Percentiles rank a stretch among this genome's conserved stretches.
Conservation (phyloP, 1,140 invertebrate genomes). For the Drosophila ficusphila region DNA sequence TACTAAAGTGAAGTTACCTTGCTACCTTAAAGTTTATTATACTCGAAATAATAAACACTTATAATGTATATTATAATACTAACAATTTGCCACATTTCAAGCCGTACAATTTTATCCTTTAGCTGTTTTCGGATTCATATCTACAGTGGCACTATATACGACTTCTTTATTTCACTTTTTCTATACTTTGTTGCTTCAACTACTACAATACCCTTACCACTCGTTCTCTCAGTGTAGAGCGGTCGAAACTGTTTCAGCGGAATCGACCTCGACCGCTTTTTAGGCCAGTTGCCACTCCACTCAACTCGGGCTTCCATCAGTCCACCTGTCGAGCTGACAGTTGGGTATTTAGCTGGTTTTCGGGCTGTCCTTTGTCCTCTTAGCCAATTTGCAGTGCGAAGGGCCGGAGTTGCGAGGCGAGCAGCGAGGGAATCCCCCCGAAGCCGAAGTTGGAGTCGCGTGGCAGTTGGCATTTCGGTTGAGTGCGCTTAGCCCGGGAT, state of each 20-base stretch:
- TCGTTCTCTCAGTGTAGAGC: background rate
- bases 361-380: background rate
- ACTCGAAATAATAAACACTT: no score
- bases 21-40: no score
- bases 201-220: no score
- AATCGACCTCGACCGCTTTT: background rate
- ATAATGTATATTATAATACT: no score
- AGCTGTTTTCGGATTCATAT: no score
- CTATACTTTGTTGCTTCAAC: no score
- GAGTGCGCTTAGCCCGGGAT: background rate
- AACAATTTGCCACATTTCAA: no score
- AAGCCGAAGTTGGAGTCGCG: background rate
- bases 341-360: conserved; percentile 3
- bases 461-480: conserved; percentile 29
- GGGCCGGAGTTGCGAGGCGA: background rate
- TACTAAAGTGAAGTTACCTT: no score
- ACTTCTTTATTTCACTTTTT: no score
- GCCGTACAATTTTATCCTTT: no score
- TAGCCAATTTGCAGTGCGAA: background rate
- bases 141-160: no score
- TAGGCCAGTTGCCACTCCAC: conserved; percentile 13
- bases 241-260: background rate
- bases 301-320: background rate
- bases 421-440: background rate
- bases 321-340: background rate